Percentiles rank a stretch among this genome's conserved stretches.
Conservation (phyloP, 2,113 vertebrate genomes). For the Cottus gobio region DNA sequence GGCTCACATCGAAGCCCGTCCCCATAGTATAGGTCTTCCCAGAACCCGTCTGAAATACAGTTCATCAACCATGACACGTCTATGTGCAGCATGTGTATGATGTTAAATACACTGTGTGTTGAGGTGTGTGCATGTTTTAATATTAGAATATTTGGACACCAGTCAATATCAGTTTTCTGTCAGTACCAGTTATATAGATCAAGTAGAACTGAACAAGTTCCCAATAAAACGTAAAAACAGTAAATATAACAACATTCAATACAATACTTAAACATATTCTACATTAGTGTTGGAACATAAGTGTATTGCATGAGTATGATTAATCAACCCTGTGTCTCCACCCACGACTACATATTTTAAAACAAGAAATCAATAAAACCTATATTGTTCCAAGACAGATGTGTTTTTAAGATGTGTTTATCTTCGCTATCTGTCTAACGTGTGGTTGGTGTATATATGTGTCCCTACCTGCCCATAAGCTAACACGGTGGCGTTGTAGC, state of each 20-base stretch:
- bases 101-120: too few relatives aligned
- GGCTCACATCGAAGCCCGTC: conserved; percentile 90
- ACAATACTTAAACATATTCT: not conserved
- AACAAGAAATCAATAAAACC: too few relatives aligned
- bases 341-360: too few relatives aligned
- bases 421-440: too few relatives aligned
- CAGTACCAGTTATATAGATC: not conserved
- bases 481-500: conserved; percentile 96
- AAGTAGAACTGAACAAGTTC: not conserved
- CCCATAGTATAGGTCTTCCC: conserved; percentile 99
- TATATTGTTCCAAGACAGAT: not conserved
- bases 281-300: not conserved
- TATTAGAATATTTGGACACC: too few relatives aligned
- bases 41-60: conserved; percentile 88
- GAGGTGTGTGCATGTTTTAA: too few relatives aligned
- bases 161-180: too few relatives aligned
- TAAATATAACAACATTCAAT: not conserved
- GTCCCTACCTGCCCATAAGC: conserved; percentile 89
- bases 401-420: too few relatives aligned
- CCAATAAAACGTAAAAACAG: not conserved
- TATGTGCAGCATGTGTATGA: not conserved
- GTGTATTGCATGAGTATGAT: too few relatives aligned
- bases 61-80: not conserved
- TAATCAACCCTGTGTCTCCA: too few relatives aligned
- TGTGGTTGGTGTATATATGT: too few relatives aligned